phyloP scores from a whole-genome alignment of 2,113 vertebrate genomes.

The Laterallus jamaicensis region DNA sequence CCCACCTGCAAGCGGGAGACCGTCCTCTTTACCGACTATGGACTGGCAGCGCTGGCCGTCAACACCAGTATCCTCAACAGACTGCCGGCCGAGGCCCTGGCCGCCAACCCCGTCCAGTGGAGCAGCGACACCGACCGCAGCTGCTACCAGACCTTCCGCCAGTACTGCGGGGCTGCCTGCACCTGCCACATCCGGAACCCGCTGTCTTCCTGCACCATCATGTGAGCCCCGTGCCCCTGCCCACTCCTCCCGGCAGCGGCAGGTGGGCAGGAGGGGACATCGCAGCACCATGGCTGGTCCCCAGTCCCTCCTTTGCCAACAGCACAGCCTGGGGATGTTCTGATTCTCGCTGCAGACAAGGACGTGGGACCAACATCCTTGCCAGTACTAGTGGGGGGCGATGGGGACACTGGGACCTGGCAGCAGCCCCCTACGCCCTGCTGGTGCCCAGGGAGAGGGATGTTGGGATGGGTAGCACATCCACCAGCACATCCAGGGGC shows the following conservation, averaged over 20 bases:
- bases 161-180: constrained; percentile 97
- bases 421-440: fast-evolving
- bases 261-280: neutral
- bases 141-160: constrained; percentile 99
- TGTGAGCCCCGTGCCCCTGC: constrained; percentile 76
- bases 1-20: constrained; percentile 96
- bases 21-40: constrained; percentile 98
- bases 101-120: constrained; percentile 90
- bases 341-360: fast-evolving
- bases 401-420: neutral
- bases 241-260: neutral
- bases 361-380: neutral
- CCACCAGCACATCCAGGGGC: neutral
- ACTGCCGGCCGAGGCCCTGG: constrained; percentile 86
- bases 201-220: constrained; percentile 95
- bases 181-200: constrained; percentile 96
- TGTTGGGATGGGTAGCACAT: neutral
- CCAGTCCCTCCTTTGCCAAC: neutral
- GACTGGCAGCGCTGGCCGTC: constrained; percentile 94
- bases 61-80: constrained; percentile 98
- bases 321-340: neutral
- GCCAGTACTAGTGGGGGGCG: fast-evolving
- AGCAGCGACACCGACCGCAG: constrained; percentile 94
- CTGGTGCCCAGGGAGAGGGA: neutral
- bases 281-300: fast-evolving